Base-by-base conservation (phyloP, 2,888 invertebrate genomes). In the Archips crataeganus region DNA sequence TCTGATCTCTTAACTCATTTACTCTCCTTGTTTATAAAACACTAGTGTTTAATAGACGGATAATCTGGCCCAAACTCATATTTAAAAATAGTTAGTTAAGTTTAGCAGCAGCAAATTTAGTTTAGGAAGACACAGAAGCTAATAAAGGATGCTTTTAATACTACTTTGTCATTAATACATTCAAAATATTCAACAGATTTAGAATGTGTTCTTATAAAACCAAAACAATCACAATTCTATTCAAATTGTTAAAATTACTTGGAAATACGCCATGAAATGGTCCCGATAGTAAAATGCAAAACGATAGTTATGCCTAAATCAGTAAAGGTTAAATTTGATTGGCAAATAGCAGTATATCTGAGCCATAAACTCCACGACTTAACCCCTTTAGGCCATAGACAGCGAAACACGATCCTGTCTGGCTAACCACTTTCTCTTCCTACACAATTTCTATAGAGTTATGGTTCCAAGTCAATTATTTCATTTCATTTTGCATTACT, bases 401-500 rank as follows among this genome's bases (percentile, higher is more conserved):
- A 32, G 42, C 59, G 59, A 39, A 9, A 36, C 65, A 51, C 67
- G 36, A 62, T 68, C 68, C 69, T 65, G 60, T 51, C 60, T 65
- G 60, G 60, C 60, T 23, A 73, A 73, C 72, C 63, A 65, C 73
- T 74, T 74, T 74, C 73, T 47, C 69, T 74, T 51, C 39, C 67
- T 59, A 42, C 42, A 49, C 54, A 64, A 54, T n/a, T 15, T 15
- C 62, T 51, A 8, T 60, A 34, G 60, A 36, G 36, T 60, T 60
- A 60, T n/a, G 2, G 23, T 9, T 15, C 23, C n/a, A 49, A 49
- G 49, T 49, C 54, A 54, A n/a, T 49, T 54, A 5, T 54, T 15
- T 23, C 15, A 54, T 54, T 23, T 8, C 15, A 15, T 49, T 51
- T 51, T 13, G 4, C 54, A 23, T 54, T 6, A 23, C n/a, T 8